Base-by-base conservation (phyloP, 2,113 vertebrate genomes). In the Ornithorhynchus anatinus region DNA sequence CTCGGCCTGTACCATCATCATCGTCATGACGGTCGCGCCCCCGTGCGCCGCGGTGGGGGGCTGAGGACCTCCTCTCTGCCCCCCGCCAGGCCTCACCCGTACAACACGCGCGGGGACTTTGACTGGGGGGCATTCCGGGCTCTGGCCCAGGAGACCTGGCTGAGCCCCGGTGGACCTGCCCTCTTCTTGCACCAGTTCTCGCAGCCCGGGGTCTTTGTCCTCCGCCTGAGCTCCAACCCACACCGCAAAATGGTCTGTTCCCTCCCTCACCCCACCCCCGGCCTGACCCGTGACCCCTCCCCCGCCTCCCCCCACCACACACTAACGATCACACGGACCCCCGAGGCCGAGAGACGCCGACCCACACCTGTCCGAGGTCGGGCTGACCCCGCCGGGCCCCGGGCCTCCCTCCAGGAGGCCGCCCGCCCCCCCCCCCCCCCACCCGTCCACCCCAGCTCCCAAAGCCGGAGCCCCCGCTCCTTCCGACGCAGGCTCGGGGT, bases 121-220 rank as follows among this genome's bases (percentile, higher is more conserved):
- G 97, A 98, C 91, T 99, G 96, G 96, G 96, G 95, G 5, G 58
- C 75, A 7, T 93, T 98, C 79, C 91, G 93, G 50, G 77, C 48
- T 23, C 91, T 98, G 11, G 48, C 81, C 35, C 94, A 96, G 45
- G 89, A 94, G 64, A 32, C 92, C 31, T 73, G 48, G 33, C 61
- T 92, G 13, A 73, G 82, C 5, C 75, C 87, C 43, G 82, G 69
- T 27, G 51, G 85, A 29, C 83, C 88, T 17, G 59, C 73, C 23
- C 54, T 96, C 52, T 96, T 98, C 67, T 83, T 92, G 1, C 79
- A 94, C 59, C 90, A 89, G 17, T 94, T 98, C 69, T 89, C 60
- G 39, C 72, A 93, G 52, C 91, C 95, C 0, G 96, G 97, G n/a
- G 95, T 95, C 7, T 96, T 95, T 0, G 93, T 95, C 69, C 89